phyloP scores from a whole-genome alignment of 2,797 vertebrate species.

The Spheniscus humboldti region DNA sequence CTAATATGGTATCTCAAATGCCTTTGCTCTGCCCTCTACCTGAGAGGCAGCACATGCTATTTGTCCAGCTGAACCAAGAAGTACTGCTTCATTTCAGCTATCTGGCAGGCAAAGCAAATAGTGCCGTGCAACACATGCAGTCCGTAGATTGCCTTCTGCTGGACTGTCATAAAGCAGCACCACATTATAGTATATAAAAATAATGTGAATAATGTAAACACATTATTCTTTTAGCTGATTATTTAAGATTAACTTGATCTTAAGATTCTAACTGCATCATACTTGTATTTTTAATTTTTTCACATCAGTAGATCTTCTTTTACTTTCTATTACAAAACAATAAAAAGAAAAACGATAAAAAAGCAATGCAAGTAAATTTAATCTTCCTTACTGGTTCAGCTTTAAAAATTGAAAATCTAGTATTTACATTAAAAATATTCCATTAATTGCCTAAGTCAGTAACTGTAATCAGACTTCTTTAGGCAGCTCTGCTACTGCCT shows the following conservation, averaged over 20 bases:
- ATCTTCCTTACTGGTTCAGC: not conserved
- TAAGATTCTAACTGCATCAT: not conserved
- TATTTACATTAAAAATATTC: not conserved
- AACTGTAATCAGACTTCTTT: not conserved
- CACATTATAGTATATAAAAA: not conserved
- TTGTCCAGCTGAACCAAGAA: not conserved
- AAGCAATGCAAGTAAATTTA: not conserved
- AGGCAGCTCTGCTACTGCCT: not conserved
- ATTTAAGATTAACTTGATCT: not conserved
- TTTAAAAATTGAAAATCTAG: not conserved
- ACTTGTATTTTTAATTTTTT: not conserved
- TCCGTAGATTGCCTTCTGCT: not conserved
- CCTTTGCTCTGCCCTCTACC: not conserved
- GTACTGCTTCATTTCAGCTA: not conserved
- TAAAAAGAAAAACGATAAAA: not conserved
- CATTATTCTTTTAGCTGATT: not conserved
- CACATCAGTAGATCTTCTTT: not conserved
- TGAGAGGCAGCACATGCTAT: not conserved
- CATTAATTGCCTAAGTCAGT: not conserved
- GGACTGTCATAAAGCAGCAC: not conserved
- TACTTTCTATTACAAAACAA: not conserved
- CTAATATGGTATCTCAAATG: not conserved
- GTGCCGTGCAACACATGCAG: not conserved
- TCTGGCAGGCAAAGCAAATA: not conserved
- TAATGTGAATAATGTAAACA: not conserved